These are phyloP conservation scores for Ophion slaviceki DNA, from an alignment of 2,888 invertebrate species.

Conservation along the genomic window DNA sequence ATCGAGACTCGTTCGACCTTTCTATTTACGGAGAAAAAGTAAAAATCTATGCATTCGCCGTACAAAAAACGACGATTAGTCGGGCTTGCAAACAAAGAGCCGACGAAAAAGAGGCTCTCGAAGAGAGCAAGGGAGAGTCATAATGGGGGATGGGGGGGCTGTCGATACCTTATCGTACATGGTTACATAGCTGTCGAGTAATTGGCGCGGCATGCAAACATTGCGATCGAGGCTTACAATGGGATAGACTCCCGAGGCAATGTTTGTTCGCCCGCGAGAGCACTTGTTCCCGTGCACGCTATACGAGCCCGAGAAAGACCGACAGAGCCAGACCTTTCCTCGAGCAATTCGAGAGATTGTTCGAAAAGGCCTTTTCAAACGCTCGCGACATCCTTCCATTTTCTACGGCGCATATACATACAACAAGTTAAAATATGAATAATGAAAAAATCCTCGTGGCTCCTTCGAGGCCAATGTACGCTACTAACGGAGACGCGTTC, in stretches of 20 bases:
- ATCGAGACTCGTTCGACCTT: not conserved
- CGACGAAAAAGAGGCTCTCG: not conserved
- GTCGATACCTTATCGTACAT: slow-evolving; percentile 37
- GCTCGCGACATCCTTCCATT: too few species aligned
- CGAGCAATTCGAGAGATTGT: too few species aligned
- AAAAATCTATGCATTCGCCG: too few species aligned
- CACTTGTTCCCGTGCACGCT: slow-evolving; percentile 54
- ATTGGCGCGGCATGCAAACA: slow-evolving; percentile 81
- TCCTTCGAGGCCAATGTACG: not conserved
- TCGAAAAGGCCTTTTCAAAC: too few species aligned
- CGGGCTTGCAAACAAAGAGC: too few species aligned
- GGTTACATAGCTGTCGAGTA: slow-evolving; percentile 75
- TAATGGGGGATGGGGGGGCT: not conserved
- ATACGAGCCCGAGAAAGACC: slow-evolving; percentile 62
- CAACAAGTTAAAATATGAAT: too few species aligned
- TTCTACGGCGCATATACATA: too few species aligned
- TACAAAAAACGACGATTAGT: too few species aligned
- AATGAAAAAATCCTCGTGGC: too few species aligned
- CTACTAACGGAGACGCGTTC: not conserved
- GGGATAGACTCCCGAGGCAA: slow-evolving; percentile 71
- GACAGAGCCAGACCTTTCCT: not conserved
- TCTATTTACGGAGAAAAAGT: too few species aligned
- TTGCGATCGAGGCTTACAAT: slow-evolving; percentile 61
- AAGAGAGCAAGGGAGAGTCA: not conserved
- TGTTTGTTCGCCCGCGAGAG: slow-evolving; percentile 75